phyloP scores from a whole-genome alignment of 2,797 vertebrate species.

The Pempheris klunzingeri region DNA sequence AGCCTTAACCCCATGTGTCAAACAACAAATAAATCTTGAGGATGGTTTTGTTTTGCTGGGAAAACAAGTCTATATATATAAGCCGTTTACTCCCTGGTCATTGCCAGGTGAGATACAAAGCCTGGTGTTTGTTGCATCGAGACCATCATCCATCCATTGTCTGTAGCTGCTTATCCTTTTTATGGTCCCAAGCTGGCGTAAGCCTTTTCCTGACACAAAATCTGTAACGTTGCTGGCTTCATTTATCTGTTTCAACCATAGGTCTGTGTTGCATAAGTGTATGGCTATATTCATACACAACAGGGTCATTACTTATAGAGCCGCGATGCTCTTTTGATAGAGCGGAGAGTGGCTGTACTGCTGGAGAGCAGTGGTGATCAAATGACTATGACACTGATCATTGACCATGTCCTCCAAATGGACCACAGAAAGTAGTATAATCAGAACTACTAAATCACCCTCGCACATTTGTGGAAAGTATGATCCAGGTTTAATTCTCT shows the following conservation, averaged over 20 bases:
- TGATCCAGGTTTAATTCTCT: too few species aligned
- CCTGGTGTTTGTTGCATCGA: background rate
- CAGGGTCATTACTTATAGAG: background rate
- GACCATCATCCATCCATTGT: background rate
- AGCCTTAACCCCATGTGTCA: background rate
- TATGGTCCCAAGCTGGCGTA: background rate
- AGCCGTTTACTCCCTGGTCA: background rate
- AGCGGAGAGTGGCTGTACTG: background rate
- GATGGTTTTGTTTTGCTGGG: background rate
- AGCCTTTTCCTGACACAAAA: background rate
- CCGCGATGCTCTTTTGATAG: background rate
- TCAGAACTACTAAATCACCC: too few species aligned
- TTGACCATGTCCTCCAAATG: too few species aligned
- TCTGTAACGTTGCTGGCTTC: background rate
- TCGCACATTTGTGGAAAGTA: too few species aligned
- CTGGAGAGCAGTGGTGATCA: background rate
- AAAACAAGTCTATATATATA: background rate
- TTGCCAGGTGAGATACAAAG: background rate
- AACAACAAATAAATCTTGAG: slow-evolving; percentile 1
- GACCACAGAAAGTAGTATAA: too few species aligned
- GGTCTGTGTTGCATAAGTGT: background rate
- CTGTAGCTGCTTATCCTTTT: background rate
- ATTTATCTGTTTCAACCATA: background rate
- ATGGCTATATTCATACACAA: background rate
- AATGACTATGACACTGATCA: too few species aligned